Conservation (phyloP, 2,113 vertebrate species). For the Stigmatopora nigra region DNA sequence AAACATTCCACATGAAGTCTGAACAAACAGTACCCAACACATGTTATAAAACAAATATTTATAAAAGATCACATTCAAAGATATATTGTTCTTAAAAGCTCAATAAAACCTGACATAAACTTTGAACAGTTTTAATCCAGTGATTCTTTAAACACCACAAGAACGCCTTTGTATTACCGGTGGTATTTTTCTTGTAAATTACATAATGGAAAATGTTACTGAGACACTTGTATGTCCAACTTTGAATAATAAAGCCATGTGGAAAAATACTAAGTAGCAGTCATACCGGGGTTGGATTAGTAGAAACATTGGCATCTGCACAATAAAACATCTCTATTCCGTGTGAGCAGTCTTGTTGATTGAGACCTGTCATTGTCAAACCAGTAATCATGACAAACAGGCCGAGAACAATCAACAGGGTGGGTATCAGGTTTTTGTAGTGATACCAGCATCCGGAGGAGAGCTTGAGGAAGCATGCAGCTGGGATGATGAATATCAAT, state of each 20-base stretch:
- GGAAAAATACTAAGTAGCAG: neutral
- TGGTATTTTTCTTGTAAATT: too few species aligned
- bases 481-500: conserved; percentile 90
- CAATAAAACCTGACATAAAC: neutral
- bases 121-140: neutral
- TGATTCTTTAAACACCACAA: neutral
- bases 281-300: conserved; percentile 50
- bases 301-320: conserved; percentile 68
- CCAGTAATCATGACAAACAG: conserved; percentile 80
- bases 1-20: neutral
- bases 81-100: neutral
- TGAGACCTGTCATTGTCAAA: conserved; percentile 74
- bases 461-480: conserved; percentile 85
- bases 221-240: neutral
- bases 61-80: neutral
- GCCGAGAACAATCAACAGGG: conserved; percentile 73
- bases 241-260: neutral
- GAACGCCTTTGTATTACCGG: too few species aligned
- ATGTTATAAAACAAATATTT: neutral
- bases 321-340: conserved; percentile 93
- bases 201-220: too few species aligned
- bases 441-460: conserved; percentile 78
- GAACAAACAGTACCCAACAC: neutral
- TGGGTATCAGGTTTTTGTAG: conserved; percentile 73
- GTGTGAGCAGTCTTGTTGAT: conserved; percentile 82